Evolutionary conservation across 2,797 vertebrate genomes (phyloP).

Genomic region (Rhabdomys pumilio): DNA sequence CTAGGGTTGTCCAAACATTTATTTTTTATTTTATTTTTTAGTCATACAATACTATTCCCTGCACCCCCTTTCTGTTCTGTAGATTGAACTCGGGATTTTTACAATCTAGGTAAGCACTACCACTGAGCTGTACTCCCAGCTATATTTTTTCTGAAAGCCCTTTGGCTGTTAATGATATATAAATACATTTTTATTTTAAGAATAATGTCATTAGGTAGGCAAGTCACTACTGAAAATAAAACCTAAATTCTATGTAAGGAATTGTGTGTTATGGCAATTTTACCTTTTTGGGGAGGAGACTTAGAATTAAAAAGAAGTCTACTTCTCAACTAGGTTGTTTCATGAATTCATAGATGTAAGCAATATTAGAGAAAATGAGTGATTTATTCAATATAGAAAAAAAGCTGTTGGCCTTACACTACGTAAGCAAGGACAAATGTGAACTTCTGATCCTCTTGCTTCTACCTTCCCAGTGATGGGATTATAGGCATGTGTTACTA

Average conservation of each 20-base stretch:
- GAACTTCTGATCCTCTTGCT: neutral
- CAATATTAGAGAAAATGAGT: constrained; percentile 57
- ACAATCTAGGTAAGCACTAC: neutral
- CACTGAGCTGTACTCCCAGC: neutral
- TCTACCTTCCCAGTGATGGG: neutral
- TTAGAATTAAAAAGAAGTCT: constrained; percentile 53
- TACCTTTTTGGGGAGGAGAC: neutral
- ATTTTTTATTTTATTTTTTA: constrained; percentile 64
- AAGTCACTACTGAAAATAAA: constrained; percentile 59
- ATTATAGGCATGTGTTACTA: neutral
- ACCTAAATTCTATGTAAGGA: constrained; percentile 32
- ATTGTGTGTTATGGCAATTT: constrained; percentile 60
- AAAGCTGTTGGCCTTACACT: neutral
- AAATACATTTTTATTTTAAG: constrained; percentile 65
- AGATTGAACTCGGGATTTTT: neutral
- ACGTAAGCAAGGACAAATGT: neutral
- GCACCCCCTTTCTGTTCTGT: neutral
- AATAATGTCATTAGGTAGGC: constrained; percentile 61
- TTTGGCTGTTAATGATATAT: constrained; percentile 64
- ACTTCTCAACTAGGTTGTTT: constrained; percentile 51
- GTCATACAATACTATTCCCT: neutral
- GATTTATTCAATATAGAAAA: constrained; percentile 49
- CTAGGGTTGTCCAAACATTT: constrained; percentile 42
- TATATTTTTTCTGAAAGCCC: constrained; percentile 56
- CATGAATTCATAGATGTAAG: constrained; percentile 64